phyloP scores from a whole-genome alignment of 1,140 invertebrate genomes.

The Drosophila leontia region DNA sequence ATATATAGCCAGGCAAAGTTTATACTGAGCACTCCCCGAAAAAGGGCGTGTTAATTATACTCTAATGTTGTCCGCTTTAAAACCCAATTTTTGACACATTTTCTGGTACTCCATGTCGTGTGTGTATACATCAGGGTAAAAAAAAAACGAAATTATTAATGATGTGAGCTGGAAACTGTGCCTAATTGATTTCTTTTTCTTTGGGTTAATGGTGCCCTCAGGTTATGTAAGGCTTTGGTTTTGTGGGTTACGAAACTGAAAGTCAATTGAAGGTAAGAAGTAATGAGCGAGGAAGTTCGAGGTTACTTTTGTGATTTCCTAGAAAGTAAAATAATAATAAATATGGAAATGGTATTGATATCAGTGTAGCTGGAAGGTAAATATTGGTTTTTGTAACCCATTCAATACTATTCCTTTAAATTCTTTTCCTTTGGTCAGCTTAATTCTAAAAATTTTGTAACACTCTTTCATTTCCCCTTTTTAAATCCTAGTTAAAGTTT shows the following conservation, averaged over 20 bases:
- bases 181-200: constrained; percentile 49
- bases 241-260: constrained; percentile 32
- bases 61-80: constrained; percentile 73
- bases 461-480: not conserved
- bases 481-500: not conserved
- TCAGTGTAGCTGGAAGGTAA: not conserved
- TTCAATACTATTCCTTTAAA: not conserved
- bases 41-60: constrained; percentile 81
- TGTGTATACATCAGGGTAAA: constrained; percentile 8
- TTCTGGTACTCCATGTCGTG: constrained; percentile 15
- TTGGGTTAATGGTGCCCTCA: constrained; percentile 27
- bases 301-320: not conserved
- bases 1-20: not conserved
- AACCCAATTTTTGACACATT: constrained; percentile 68
- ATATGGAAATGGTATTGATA: too few species aligned
- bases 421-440: not conserved
- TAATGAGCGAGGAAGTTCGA: constrained; percentile 3
- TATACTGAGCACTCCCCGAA: constrained; percentile 15
- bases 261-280: constrained; percentile 12
- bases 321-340: not conserved
- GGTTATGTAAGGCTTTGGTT: constrained; percentile 28
- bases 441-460: not conserved
- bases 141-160: constrained; percentile 22
- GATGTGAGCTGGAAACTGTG: constrained; percentile 53
- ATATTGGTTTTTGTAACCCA: not conserved